Percentiles rank a stretch among this genome's conserved stretches.
These are phyloP conservation scores for Brachyhypopomus gauderio DNA, from an alignment of 2,113 vertebrate genomes.

Conservation along the genomic window DNA sequence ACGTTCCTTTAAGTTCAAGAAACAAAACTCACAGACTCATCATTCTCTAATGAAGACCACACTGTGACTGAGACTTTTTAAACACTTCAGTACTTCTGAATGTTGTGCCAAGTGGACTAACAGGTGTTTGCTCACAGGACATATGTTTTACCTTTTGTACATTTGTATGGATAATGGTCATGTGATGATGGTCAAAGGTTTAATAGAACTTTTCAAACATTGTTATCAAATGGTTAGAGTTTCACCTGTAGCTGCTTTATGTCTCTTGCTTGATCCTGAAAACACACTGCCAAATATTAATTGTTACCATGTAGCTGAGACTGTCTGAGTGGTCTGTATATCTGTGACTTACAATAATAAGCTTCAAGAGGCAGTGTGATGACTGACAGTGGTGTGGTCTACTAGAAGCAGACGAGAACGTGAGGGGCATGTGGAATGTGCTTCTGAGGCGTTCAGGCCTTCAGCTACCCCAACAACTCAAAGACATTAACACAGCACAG, in stretches of 20 bases:
- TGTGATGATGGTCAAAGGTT: neutral
- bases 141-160: neutral
- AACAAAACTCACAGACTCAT: neutral
- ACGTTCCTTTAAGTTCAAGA: constrained; percentile 7
- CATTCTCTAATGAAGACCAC: too few species aligned
- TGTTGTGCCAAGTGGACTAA: too few species aligned
- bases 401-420: constrained; percentile 55
- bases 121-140: neutral
- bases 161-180: neutral
- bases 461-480: constrained; percentile 61
- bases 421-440: constrained; percentile 57
- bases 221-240: neutral
- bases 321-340: constrained; percentile 26
- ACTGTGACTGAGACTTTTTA: too few species aligned
- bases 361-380: constrained; percentile 45
- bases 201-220: neutral
- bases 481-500: constrained; percentile 65
- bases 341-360: constrained; percentile 45
- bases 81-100: too few species aligned
- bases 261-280: neutral
- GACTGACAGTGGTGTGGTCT: constrained; percentile 62
- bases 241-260: neutral
- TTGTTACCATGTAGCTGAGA: constrained; percentile 1
- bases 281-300: neutral
- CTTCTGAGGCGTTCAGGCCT: constrained; percentile 61